Evolutionary conservation across 2,888 invertebrate genomes (phyloP).

Genomic region (Geophilus truncorum): DNA sequence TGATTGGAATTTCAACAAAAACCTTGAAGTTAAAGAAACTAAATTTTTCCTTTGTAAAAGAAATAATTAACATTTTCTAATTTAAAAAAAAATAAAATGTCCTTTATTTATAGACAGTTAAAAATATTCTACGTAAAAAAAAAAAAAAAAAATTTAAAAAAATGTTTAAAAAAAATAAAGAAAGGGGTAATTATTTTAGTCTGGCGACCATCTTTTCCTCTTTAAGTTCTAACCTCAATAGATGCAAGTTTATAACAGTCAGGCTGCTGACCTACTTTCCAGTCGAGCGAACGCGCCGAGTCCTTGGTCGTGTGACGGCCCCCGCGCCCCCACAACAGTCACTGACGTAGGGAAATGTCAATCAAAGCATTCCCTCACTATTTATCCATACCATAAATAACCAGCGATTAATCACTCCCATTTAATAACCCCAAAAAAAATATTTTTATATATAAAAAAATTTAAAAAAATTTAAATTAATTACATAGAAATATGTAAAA

Average conservation of each 20-base stretch:
- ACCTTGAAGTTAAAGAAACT: not conserved
- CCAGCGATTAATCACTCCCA: no score
- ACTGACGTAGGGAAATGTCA: not conserved
- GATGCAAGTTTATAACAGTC: slow-evolving; percentile 27
- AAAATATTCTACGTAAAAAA: not conserved
- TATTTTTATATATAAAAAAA: no score
- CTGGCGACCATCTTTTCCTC: slow-evolving; percentile 24
- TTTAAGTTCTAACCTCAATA: slow-evolving; percentile 27
- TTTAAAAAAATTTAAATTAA: no score
- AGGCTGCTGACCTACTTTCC: slow-evolving; percentile 25
- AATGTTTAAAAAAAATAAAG: not conserved
- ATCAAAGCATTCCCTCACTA: not conserved
- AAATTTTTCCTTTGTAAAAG: no score
- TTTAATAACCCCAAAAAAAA: no score
- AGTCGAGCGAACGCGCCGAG: slow-evolving; percentile 24
- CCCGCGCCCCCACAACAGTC: not conserved
- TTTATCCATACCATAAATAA: not conserved
- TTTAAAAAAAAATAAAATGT: not conserved
- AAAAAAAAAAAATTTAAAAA: not conserved
- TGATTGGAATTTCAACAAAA: not conserved
- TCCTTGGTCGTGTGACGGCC: slow-evolving; percentile 21
- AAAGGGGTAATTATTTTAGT: slow-evolving; percentile 22
- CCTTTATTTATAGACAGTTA: not conserved
- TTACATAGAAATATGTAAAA: no score
- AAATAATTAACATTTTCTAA: no score